Percentiles rank a stretch among this genome's conserved stretches.
Conservation (phyloP, 2,113 vertebrate genomes). For the Elgaria multicarinata region DNA sequence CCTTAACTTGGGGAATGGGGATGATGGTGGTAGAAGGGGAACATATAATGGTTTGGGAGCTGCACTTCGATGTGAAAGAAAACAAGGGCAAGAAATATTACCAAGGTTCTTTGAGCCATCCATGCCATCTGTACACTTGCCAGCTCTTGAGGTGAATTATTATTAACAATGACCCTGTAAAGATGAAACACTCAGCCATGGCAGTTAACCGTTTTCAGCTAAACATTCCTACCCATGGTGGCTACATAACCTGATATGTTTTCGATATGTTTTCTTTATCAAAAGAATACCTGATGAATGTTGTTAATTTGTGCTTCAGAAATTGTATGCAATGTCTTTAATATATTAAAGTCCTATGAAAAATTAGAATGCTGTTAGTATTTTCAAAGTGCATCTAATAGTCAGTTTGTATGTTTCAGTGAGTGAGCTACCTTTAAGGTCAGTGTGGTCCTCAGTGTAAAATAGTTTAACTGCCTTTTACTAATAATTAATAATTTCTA, state of each 20-base stretch:
- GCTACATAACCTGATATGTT: too few relatives aligned
- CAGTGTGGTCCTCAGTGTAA: not conserved
- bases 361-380: not conserved
- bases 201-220: too few relatives aligned
- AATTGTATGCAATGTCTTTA: not conserved
- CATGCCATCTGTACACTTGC: not conserved
- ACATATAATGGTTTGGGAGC: not conserved
- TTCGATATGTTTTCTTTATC: not conserved
- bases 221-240: not conserved
- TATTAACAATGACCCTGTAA: too few relatives aligned
- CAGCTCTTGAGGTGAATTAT: not conserved
- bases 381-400: not conserved
- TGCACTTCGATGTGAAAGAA: not conserved
- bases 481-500: conserved; percentile 35
- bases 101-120: not conserved
- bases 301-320: not conserved
- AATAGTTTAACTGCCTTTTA: rapidly evolving
- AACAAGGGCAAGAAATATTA: not conserved
- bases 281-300: not conserved
- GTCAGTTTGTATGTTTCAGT: conserved; percentile 1
- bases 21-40: not conserved
- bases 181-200: too few relatives aligned
- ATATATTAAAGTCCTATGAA: not conserved
- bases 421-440: not conserved
- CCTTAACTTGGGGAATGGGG: not conserved